Evolutionary conservation across 2,888 invertebrate genomes (phyloP).

Genomic region (Dasysyrphus tricinctus): DNA sequence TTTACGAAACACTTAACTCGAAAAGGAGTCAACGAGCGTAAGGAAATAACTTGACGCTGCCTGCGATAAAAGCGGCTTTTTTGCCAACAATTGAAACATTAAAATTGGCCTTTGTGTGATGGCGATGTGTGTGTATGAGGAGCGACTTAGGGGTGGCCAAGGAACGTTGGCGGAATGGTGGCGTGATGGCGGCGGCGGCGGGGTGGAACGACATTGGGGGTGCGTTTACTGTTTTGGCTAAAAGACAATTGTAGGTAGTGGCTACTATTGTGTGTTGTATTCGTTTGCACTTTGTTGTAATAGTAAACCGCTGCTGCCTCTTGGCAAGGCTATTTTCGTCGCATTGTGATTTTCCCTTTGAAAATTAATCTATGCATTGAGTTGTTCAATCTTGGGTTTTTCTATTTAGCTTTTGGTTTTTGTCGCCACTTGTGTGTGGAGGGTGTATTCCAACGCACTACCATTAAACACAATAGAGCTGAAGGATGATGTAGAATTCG

Average conservation of each 20-base stretch:
- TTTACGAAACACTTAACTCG: conserved; percentile 78
- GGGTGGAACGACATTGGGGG: not conserved
- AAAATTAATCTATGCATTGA: conserved; percentile 72
- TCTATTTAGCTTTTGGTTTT: conserved; percentile 21
- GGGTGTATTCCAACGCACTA: conserved; percentile 15
- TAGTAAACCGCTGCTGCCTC: conserved; percentile 31
- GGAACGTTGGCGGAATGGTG: not conserved
- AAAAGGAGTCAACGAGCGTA: conserved; percentile 77
- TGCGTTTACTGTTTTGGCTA: conserved; percentile 52
- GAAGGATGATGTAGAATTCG: conserved; percentile 8
- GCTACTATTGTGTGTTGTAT: conserved; percentile 51
- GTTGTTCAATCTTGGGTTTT: conserved; percentile 60
- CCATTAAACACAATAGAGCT: conserved; percentile 9
- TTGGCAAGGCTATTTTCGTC: conserved; percentile 70
- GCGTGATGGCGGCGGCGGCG: not conserved
- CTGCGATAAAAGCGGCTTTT: conserved; percentile 75
- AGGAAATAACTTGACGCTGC: conserved; percentile 77
- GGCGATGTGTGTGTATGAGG: conserved; percentile 51
- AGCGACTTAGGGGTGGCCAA: conserved; percentile 38
- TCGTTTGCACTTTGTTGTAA: conserved; percentile 57
- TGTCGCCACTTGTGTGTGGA: conserved; percentile 5
- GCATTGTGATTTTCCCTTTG: conserved; percentile 67
- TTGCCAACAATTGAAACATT: conserved; percentile 76
- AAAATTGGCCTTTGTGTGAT: conserved; percentile 75
- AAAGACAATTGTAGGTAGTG: conserved; percentile 68